Evolutionary conservation across 2,888 invertebrate genomes (phyloP), one percentile per base, ranked within the genome.

Genomic region (Sialis fuliginosa): DNA sequence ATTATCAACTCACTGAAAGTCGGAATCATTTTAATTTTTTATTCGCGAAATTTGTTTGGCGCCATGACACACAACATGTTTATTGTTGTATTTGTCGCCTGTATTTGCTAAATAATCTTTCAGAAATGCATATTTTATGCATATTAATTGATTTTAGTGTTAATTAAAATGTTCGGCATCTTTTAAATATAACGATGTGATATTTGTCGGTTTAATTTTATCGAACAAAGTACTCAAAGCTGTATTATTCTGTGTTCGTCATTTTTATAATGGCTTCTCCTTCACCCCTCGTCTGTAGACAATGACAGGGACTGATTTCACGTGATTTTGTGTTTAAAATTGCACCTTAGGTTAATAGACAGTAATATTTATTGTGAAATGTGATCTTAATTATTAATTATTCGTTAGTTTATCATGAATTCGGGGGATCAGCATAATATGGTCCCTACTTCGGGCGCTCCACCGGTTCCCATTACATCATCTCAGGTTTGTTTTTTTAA

Each of bases 281-380:
- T 74, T 74, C 74, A 74, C 74, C 76, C 74, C 75, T 71, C 73
- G 70, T 70, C 70, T 68, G 67, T 70, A 70, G 70, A 72, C 70
- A 69, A 64, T 75, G 74, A 74, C 74, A 74, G 72, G 70, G 72
- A 66, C 70, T 55, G 59, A 59, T 60, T 65, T 65, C 62, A 62
- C 62, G 61, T 64, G 63, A 62, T 62, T 55, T 55, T 32, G 10
- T 39, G 22, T 13, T 45, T 10, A 22, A 13, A 39, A 13, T 39
- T 45, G 12, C 12, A 32, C 13, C 31, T 32, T 39, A 39, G 6
- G 33, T 22, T 12, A 37, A 5, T 51, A 52, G 49, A 48, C 46
- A 45, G 48, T 48, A 47, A 48, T 53, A 51, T 57, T 54, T 53
- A 53, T 52, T 55, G 56, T 58, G 55, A 56, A 56, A 57, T 48